Base-by-base conservation (phyloP, 2,113 vertebrate species). In the Cephalopterus ornatus region DNA sequence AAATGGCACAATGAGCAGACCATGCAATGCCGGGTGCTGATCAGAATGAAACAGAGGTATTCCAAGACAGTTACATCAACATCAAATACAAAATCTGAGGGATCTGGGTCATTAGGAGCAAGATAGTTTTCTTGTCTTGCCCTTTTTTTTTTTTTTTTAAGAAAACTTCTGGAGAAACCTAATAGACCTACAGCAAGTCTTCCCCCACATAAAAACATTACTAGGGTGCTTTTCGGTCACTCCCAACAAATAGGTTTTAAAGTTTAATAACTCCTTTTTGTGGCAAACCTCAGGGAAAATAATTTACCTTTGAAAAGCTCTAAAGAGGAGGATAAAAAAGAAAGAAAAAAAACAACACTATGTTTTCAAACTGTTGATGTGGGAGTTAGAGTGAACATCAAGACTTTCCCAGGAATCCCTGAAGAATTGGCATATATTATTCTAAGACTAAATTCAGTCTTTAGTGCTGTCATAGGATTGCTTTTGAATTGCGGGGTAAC, bases 361-460 rank as follows among this genome's bases (percentile, higher is more conserved):
- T 72, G 77, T 93, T 92, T 92, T 79, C 62, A 96, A 62, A 79
- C 15, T n/a, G 44, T 62, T 24, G 63, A 35, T 52, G 86, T 89
- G 91, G 88, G 90, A 95, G 94, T 46, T 79, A 37, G 35, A 81
- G 13, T 44, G 30, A 83, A 74, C 50, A 67, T 19, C 37, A 55
- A 55, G 61, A 89, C 78, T 96, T 97, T 96, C 96, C 93, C 97
- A 98, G n/a, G 74, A 92, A 92, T 97, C 97, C 77, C 97, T 62
- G 50, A 68, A 61, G 96, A 96, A 82, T 59, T 47, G 50, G 35
- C 76, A 92, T 50, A 63, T 95, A 85, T 85, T 87, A 84, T 93
- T 90, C 89, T 65, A 92, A 49, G 85, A 95, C 89, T 96, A 83
- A 96, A 91, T 53, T 58, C 80, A 91, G 91, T 89, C 72, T 81